Percentiles rank a stretch among this genome's conserved stretches.
These are phyloP conservation scores for Poecile atricapillus DNA, from an alignment of 2,113 vertebrate species.

Conservation along the genomic window DNA sequence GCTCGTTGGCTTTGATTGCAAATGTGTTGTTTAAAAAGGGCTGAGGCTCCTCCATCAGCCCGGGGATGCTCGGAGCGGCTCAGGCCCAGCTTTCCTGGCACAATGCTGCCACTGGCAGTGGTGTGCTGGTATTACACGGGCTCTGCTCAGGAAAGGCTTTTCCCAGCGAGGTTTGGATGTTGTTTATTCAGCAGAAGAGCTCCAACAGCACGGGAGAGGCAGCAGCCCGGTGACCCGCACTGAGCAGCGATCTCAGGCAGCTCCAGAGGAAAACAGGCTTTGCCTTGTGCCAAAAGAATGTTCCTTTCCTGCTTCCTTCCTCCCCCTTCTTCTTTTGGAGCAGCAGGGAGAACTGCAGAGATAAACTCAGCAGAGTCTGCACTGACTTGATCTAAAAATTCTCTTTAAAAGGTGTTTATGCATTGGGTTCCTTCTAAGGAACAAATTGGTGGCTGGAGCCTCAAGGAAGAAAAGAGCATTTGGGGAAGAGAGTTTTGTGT, in stretches of 20 bases:
- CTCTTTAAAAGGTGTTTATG: neutral
- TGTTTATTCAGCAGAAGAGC: neutral
- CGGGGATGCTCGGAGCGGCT: neutral
- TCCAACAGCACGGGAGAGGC: neutral
- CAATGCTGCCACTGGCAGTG: slow-evolving; percentile 86
- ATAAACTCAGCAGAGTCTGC: neutral
- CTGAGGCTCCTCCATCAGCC: neutral
- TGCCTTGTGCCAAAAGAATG: slow-evolving; percentile 39
- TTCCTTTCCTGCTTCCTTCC: neutral
- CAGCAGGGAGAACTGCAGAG: neutral
- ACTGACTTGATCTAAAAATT: neutral
- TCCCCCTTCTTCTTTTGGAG: neutral
- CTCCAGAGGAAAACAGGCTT: neutral
- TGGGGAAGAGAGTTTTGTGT: neutral
- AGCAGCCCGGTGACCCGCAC: too few relatives aligned
- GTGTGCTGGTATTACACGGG: slow-evolving; percentile 9
- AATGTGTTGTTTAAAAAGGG: accelerated
- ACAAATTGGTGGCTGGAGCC: neutral
- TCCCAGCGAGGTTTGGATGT: neutral
- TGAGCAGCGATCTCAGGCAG: too few relatives aligned
- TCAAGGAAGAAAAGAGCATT: neutral
- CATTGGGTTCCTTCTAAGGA: neutral
- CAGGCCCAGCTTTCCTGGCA: neutral
- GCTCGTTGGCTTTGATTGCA: neutral
- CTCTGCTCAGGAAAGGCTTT: neutral